These are phyloP conservation scores for Dermatophagoides farinae DNA, from an alignment of 1,140 invertebrate genomes.

Conservation along the genomic window DNA sequence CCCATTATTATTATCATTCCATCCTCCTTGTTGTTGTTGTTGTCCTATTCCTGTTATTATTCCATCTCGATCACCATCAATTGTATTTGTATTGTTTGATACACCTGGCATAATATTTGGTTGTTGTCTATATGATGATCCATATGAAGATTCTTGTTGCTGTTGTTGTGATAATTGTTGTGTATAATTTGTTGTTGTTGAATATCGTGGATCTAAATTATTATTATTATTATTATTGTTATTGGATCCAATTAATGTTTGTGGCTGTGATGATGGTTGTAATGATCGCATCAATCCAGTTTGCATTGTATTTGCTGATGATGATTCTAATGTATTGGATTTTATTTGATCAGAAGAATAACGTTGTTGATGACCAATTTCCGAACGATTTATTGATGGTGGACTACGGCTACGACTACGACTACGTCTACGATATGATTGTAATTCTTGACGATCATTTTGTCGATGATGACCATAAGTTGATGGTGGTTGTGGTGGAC, in stretches of 20 bases:
- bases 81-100: not conserved
- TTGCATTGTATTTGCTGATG: not conserved
- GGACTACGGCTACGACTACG: not conserved
- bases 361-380: not conserved
- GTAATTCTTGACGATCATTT: not conserved
- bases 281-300: conserved; percentile 1
- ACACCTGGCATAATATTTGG: not conserved
- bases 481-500: not conserved
- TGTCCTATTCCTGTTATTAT: not conserved
- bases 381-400: not conserved
- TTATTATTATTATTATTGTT: too few species aligned
- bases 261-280: not conserved
- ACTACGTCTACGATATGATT: not conserved
- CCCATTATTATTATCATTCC: not conserved
- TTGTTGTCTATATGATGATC: not conserved
- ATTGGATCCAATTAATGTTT: not conserved
- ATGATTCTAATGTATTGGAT: not conserved
- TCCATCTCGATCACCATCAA: not conserved
- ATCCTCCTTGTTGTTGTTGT: not conserved
- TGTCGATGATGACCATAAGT: not conserved
- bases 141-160: not conserved
- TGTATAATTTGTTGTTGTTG: not conserved
- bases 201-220: too few species aligned
- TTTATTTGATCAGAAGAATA: not conserved
- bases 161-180: not conserved